Evolutionary conservation across 2,113 vertebrate species (phyloP).

Genomic region (Cebidichthys violaceus): DNA sequence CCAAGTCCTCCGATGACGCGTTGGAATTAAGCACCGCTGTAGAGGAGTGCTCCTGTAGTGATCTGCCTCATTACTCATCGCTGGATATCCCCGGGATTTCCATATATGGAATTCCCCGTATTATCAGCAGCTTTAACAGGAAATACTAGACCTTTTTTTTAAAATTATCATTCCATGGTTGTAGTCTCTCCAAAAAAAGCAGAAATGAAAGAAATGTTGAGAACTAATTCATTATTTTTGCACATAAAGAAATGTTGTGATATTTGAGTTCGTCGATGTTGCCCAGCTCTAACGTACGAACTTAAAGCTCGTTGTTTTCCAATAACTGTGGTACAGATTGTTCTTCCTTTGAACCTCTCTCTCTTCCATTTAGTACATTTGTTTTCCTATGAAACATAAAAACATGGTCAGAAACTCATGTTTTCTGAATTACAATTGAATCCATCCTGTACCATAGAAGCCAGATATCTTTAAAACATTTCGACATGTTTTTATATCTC

Average conservation of each 20-base stretch:
- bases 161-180: background rate
- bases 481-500: background rate
- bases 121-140: background rate
- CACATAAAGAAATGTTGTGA: background rate
- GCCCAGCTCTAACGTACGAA: too few species aligned
- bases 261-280: too few species aligned
- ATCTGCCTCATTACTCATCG: too few species aligned
- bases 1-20: too few species aligned
- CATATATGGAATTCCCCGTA: background rate
- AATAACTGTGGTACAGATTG: too few species aligned
- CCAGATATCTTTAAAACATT: too few species aligned
- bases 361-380: too few species aligned
- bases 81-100: background rate
- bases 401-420: background rate
- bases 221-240: background rate
- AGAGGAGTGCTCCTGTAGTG: too few species aligned
- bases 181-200: background rate
- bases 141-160: background rate
- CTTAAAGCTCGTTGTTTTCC: too few species aligned
- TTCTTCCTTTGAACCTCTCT: too few species aligned
- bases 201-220: constrained; percentile 27
- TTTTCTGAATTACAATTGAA: too few species aligned
- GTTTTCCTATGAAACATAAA: background rate
- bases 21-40: too few species aligned
- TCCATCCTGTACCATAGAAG: background rate